Conservation (phyloP, 2,888 invertebrate genomes). For the Homarus gammarus region DNA sequence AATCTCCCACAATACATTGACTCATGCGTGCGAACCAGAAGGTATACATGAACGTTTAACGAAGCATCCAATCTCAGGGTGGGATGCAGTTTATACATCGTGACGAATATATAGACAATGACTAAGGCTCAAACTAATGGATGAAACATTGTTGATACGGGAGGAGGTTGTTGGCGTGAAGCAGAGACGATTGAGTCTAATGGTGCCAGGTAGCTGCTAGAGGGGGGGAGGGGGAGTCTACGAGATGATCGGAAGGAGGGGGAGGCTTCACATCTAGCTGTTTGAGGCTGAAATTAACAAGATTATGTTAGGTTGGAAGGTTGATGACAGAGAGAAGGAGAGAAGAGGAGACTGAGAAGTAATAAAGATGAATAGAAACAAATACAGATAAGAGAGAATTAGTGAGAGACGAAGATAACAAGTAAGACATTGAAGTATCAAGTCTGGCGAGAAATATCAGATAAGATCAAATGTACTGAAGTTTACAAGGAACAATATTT, state of each 20-base stretch:
- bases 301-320: background rate
- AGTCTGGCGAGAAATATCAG: background rate
- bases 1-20: background rate
- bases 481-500: too few relatives aligned
- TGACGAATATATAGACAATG: constrained; percentile 1
- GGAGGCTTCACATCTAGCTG: constrained; percentile 51
- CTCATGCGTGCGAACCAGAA: background rate
- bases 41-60: background rate
- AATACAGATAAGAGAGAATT: background rate
- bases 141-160: constrained; percentile 5
- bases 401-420: background rate
- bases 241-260: background rate
- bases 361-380: background rate
- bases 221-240: background rate
- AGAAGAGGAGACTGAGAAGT: background rate
- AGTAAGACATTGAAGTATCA: background rate
- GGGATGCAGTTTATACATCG: background rate
- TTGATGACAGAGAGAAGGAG: background rate
- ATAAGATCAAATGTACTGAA: too few relatives aligned
- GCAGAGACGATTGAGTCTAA: background rate
- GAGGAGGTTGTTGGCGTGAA: constrained; percentile 10
- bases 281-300: constrained; percentile 49
- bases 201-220: constrained; percentile 13
- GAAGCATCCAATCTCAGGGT: background rate
- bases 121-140: background rate